Conservation (phyloP, 2,888 invertebrate genomes). For the Dascillus cervinus region DNA sequence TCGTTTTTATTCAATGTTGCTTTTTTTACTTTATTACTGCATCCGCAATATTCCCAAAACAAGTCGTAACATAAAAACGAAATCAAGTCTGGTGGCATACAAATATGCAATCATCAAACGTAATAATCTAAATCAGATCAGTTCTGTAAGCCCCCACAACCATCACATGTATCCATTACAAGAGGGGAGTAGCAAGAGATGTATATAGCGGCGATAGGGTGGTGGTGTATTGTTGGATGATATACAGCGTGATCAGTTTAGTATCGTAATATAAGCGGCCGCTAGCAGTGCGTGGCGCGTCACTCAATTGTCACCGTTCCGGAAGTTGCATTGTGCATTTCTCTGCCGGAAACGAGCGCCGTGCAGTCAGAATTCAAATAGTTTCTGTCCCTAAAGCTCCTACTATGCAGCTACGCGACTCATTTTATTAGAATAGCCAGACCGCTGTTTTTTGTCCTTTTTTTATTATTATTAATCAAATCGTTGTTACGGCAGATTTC, state of each 20-base stretch:
- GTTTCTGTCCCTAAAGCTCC: slow-evolving; percentile 9
- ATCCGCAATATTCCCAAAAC: too few species aligned
- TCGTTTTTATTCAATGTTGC: too few species aligned
- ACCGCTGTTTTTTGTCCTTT: too few species aligned
- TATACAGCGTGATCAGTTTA: slow-evolving; percentile 22
- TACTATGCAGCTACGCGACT: too few species aligned
- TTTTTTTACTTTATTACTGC: too few species aligned
- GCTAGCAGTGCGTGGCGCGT: slow-evolving; percentile 39
- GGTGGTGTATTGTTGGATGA: slow-evolving; percentile 9
- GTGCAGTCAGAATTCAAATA: slow-evolving; percentile 33
- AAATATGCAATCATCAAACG: slow-evolving; percentile 17
- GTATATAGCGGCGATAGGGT: slow-evolving; percentile 1
- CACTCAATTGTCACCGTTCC: slow-evolving; percentile 37
- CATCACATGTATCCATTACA: slow-evolving; percentile 25
- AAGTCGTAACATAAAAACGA: too few species aligned
- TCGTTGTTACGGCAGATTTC: too few species aligned
- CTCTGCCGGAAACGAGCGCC: slow-evolving; percentile 41
- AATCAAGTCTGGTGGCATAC: too few species aligned
- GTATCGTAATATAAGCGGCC: slow-evolving; percentile 20
- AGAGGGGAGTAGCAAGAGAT: slow-evolving; percentile 9
- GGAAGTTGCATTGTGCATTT: slow-evolving; percentile 39
- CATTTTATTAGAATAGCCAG: too few species aligned
- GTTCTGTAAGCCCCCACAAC: slow-evolving; percentile 23
- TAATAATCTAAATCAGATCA: slow-evolving; percentile 29
- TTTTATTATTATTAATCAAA: too few species aligned